Evolutionary conservation across 2,113 vertebrate species (phyloP).

Genomic region (Bos javanicus): DNA sequence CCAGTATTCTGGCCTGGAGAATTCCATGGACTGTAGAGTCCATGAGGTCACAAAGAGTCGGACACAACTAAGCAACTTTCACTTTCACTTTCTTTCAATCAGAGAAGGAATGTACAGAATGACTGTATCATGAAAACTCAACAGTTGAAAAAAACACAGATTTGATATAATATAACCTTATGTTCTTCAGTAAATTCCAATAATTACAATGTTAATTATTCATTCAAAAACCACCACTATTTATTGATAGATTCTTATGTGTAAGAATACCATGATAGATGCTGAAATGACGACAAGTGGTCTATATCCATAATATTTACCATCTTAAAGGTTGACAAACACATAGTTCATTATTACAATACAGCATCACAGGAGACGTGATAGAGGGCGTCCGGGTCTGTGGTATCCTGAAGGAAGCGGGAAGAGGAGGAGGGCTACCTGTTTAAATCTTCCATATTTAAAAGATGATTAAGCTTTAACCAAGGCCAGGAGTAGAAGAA

Average conservation of each 20-base stretch:
- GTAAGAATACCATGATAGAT: not conserved
- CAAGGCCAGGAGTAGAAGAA: not conserved
- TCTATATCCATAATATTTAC: not conserved
- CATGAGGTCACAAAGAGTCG: not conserved
- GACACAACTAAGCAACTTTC: not conserved
- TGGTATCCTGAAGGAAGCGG: not conserved
- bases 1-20: not conserved
- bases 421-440: not conserved
- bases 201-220: not conserved
- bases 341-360: not conserved
- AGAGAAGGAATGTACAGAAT: not conserved
- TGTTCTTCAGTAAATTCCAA: not conserved
- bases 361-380: not conserved
- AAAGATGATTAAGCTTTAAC: not conserved
- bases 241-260: not conserved
- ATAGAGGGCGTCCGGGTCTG: not conserved
- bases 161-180: not conserved
- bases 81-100: not conserved
- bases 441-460: not conserved
- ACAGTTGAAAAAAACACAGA: not conserved
- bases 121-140: not conserved
- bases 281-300: not conserved
- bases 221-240: not conserved
- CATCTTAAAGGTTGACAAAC: not conserved
- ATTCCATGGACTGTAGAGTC: rapidly evolving